Evolutionary conservation across 2,113 vertebrate species (phyloP), one percentile per base, ranked within the genome.

Genomic region (Emydura subglobosa): DNA sequence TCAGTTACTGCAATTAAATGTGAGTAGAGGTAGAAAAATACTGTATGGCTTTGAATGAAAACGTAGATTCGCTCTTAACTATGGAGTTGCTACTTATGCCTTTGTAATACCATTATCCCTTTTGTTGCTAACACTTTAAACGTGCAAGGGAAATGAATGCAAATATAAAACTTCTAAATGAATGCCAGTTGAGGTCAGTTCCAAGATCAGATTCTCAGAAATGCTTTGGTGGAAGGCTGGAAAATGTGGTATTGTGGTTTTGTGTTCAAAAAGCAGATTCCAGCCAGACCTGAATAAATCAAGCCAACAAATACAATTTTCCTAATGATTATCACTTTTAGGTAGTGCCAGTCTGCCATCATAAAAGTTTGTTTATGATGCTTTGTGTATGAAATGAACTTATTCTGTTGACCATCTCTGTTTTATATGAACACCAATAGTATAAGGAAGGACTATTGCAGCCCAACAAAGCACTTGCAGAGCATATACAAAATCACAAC

Each of bases 121-220:
- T 91, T 96, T 87, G 91, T 86, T 95, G 93, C 92, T 95, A 89
- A 79, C 88, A 79, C 81, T 42, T 89, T 80, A 86, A 61, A 39
- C 83, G 79, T 91, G n/a, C 82, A 79, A 51, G 21, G 39, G 51
- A 96, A 96, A 88, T 88, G 89, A 95, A 95, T 83, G 22, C 3
- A 6, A 79, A 39, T 65, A 49, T 74, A 81, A 89, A 94, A 78
- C 39, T 13, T 91, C 72, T 13, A 95, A 94, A 93, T 93, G 85
- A 59, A n/a, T 78, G 87, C 9, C 55, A 82, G 34, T 95, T 83
- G 80, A 79, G 83, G 44, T 39, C 49, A 93, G 16, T 72, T 92
- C 79, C 87, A 89, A 81, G 81, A 84, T 29, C 3, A 88, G 76
- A 85, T 76, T 59, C 91, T 51, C 61, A 59, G 79, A 34, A 50